These are phyloP conservation scores for Zophobas morio DNA, from an alignment of 1,140 invertebrate genomes.

Conservation along the genomic window DNA sequence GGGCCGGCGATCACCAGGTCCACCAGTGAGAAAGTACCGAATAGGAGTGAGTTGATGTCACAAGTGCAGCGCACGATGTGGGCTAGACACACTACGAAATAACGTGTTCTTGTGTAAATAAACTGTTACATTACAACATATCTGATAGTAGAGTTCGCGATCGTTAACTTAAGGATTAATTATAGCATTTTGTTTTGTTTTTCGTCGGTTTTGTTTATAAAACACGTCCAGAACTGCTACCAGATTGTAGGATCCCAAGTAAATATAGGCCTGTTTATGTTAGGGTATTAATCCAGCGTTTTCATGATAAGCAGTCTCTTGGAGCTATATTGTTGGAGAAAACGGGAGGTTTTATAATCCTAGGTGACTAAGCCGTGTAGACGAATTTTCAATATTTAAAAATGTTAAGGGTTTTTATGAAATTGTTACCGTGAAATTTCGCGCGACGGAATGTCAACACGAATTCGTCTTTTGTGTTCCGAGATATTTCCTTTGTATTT, in stretches of 20 bases:
- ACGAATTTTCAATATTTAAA: too few species aligned
- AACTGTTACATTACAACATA: slow-evolving; percentile 16
- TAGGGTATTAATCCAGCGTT: slow-evolving; percentile 4
- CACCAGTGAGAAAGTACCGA: slow-evolving; percentile 87
- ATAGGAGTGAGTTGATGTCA: slow-evolving; percentile 86
- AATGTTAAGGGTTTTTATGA: too few species aligned
- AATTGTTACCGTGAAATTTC: too few species aligned
- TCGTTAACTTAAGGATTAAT: slow-evolving; percentile 33
- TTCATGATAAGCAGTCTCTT: slow-evolving; percentile 10
- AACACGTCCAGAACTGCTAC: slow-evolving; percentile 34
- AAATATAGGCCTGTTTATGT: slow-evolving; percentile 25
- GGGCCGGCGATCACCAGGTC: slow-evolving; percentile 80
- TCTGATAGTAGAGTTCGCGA: slow-evolving; percentile 9
- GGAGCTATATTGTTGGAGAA: background rate
- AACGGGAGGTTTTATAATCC: background rate
- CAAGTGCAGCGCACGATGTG: slow-evolving; percentile 84
- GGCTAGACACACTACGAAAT: slow-evolving; percentile 91
- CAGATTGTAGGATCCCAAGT: slow-evolving; percentile 22
- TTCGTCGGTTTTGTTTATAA: slow-evolving; percentile 33
- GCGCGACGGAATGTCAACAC: too few species aligned
- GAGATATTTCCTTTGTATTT: too few species aligned
- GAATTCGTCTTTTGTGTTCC: too few species aligned
- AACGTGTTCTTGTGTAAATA: slow-evolving; percentile 37
- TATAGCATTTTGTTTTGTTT: slow-evolving; percentile 37
- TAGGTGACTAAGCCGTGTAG: too few species aligned